These are phyloP conservation scores for Craniophora ligustri DNA, from an alignment of 2,888 invertebrate species.

Conservation along the genomic window DNA sequence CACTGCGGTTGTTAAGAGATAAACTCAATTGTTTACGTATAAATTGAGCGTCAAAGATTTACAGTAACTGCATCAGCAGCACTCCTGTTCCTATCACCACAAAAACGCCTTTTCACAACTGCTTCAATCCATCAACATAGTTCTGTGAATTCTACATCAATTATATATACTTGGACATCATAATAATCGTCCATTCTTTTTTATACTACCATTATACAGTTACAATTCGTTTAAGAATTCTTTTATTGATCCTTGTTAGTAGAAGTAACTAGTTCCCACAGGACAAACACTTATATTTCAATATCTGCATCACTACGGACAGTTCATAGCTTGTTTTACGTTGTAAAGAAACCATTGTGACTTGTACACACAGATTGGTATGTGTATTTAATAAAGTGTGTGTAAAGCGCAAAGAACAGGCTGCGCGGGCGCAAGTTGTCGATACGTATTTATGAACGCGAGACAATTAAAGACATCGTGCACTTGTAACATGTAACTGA, in stretches of 20 bases:
- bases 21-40: too few species aligned
- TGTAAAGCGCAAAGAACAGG: neutral
- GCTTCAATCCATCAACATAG: too few species aligned
- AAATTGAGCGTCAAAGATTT: too few species aligned
- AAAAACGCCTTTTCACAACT: too few species aligned
- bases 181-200: too few species aligned
- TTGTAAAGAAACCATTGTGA: slow-evolving; percentile 6
- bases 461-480: neutral
- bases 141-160: too few species aligned
- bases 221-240: neutral
- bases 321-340: slow-evolving; percentile 2
- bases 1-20: too few species aligned
- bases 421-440: neutral
- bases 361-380: slow-evolving; percentile 4
- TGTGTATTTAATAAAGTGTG: slow-evolving; percentile 9
- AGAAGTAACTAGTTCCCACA: slow-evolving; percentile 1
- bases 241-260: slow-evolving; percentile 5
- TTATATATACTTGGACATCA: too few species aligned
- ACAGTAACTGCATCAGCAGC: too few species aligned
- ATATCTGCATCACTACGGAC: neutral
- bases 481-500: neutral
- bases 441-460: neutral
- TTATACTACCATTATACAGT: too few species aligned
- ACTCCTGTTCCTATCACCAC: too few species aligned
- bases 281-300: slow-evolving; percentile 3